Percentiles rank a stretch among this genome's conserved stretches.
Conservation (phyloP, 2,888 invertebrate genomes). For the Netelia inedita region DNA sequence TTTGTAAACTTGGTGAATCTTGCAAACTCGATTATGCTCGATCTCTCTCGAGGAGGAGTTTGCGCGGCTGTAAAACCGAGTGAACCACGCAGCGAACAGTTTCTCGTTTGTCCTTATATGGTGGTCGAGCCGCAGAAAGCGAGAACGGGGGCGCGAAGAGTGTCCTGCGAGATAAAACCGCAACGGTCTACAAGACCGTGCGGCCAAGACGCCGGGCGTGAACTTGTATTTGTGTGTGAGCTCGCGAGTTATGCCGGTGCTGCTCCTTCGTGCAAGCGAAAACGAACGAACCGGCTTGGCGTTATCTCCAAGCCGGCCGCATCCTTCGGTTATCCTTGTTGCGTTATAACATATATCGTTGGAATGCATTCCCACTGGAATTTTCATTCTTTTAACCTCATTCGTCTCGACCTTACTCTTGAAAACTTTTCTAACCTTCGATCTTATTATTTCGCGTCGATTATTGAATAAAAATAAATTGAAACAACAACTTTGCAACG, state of each 20-base stretch:
- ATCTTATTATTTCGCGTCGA: neutral
- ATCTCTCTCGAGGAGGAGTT: slow-evolving; percentile 40
- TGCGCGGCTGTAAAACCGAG: slow-evolving; percentile 55
- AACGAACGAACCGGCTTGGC: slow-evolving; percentile 54
- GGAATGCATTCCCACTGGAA: neutral
- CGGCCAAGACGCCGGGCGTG: slow-evolving; percentile 45
- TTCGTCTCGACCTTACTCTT: slow-evolving; percentile 9
- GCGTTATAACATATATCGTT: slow-evolving; percentile 10
- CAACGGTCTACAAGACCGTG: slow-evolving; percentile 16
- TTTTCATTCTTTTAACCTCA: slow-evolving; percentile 12
- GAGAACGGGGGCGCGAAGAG: slow-evolving; percentile 34
- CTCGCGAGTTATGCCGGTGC: slow-evolving; percentile 11
- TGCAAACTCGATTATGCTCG: slow-evolving; percentile 40
- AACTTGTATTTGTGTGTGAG: slow-evolving; percentile 49
- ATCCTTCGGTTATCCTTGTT: slow-evolving; percentile 48
- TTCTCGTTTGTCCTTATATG: slow-evolving; percentile 72
- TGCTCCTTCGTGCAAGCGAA: slow-evolving; percentile 13
- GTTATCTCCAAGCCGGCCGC: slow-evolving; percentile 45
- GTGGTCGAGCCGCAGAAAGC: slow-evolving; percentile 18
- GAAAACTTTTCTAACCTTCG: neutral
- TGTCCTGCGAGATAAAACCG: slow-evolving; percentile 63
- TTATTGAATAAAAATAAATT: neutral
- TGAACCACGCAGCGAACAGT: slow-evolving; percentile 50
- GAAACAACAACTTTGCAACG: neutral
- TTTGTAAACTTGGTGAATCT: slow-evolving; percentile 51